A percentile compares a stretch with the other conserved stretches of the same genome.
phyloP scores from a whole-genome alignment of 2,888 invertebrate genomes.

The Panorpa germanica region DNA sequence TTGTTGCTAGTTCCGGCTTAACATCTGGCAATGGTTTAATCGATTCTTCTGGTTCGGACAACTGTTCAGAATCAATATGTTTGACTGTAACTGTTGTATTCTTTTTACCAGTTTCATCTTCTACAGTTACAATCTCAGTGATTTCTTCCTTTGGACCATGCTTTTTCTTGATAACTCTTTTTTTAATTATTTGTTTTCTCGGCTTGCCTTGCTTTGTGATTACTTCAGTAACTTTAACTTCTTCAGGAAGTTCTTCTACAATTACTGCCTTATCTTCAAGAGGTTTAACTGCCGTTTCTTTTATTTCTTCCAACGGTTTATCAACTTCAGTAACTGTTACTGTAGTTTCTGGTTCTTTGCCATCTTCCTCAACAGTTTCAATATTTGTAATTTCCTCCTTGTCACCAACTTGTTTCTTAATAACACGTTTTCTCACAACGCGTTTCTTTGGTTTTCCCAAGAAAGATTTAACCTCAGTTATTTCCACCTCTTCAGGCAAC shows the following conservation, averaged over 20 bases:
- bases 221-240: slow-evolving; percentile 14
- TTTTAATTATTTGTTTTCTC: slow-evolving; percentile 14
- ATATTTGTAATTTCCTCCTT: slow-evolving; percentile 25
- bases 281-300: slow-evolving; percentile 12
- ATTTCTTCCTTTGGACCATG: slow-evolving; percentile 21
- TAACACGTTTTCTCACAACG: slow-evolving; percentile 18
- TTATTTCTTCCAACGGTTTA: slow-evolving; percentile 15
- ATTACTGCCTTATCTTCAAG: slow-evolving; percentile 11
- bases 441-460: slow-evolving; percentile 16
- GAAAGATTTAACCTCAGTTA: slow-evolving; percentile 5
- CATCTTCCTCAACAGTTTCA: slow-evolving; percentile 21
- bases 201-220: slow-evolving; percentile 15
- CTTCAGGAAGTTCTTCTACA: slow-evolving; percentile 15
- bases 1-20: slow-evolving; percentile 6
- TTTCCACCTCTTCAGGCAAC: slow-evolving; percentile 6
- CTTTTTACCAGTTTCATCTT: slow-evolving; percentile 18
- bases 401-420: slow-evolving; percentile 23
- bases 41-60: not conserved
- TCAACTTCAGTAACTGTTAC: slow-evolving; percentile 23
- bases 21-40: too few relatives aligned
- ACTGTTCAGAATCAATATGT: too few relatives aligned
- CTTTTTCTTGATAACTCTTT: slow-evolving; percentile 15
- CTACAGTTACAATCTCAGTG: slow-evolving; percentile 22
- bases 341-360: slow-evolving; percentile 24
- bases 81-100: slow-evolving; percentile 19